Evolutionary conservation across 2,888 invertebrate species (phyloP), one percentile per base, ranked within the genome.

Genomic region (Hemaris fuciformis): DNA sequence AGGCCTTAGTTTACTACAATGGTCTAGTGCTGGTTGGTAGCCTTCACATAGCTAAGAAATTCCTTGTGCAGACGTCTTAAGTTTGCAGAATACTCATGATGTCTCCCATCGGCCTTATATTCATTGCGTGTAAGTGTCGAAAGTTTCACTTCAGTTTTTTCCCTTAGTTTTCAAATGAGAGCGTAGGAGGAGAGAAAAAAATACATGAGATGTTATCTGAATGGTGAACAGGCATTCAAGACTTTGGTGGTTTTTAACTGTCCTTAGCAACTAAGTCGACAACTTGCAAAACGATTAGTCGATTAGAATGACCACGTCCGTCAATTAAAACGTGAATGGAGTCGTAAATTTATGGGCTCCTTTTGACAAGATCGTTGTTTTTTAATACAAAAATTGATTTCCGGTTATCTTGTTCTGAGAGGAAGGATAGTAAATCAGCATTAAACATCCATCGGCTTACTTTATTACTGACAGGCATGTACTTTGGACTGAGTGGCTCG

Each of bases 361-460:
- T 27, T 46, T 53, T 60, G 60, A 41, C 46, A 38, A 38, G 8
- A 45, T 18, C 38, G 13, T 53, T 31, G 18, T 53, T 60, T 60
- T 53, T 60, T 60, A 41, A 60, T 53, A 57, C 34, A 61, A 65
- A 67, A 63, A 13, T 62, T 66, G 15, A 67, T 58, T 69, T 46
- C 53, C 61, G 63, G 66, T 67, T 62, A 64, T 60, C 62, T 53
- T 56, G 63, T 57, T 48, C 46, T 65, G 65, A 63, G 69, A 68
- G 65, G 63, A 61, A 67, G 64, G 60, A 62, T 62, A 61, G 65
- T 72, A 73, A 71, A 71, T 70, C 65, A 62, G 66, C 57, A 63
- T 68, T 61, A 67, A 63, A 41, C 56, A 60, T 64, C 63, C 46
- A 63, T 64, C 56, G 34, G 23, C 34, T 59, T 43, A 60, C 67